These are phyloP conservation scores for Nasua narica DNA, from an alignment of 2,797 vertebrate species.

Conservation along the genomic window DNA sequence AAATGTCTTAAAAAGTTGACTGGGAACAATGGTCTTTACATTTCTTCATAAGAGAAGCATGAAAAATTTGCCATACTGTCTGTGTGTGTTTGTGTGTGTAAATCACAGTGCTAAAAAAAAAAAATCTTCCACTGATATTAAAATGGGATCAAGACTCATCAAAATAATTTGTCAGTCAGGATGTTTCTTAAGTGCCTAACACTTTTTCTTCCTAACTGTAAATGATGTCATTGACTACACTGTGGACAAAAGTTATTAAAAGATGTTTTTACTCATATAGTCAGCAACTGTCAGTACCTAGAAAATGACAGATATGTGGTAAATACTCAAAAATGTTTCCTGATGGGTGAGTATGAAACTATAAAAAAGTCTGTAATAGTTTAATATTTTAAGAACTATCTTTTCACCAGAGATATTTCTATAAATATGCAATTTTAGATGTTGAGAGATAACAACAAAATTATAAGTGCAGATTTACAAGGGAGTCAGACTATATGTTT, in stretches of 20 bases:
- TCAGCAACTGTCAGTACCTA: not conserved
- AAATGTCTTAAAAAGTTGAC: not conserved
- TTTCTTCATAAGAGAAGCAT: not conserved
- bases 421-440: not conserved
- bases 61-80: not conserved
- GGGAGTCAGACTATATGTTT: not conserved
- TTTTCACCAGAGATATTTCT: not conserved
- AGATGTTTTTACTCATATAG: not conserved
- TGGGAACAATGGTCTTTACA: not conserved
- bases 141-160: not conserved
- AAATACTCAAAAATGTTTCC: not conserved
- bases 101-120: not conserved
- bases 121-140: not conserved
- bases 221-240: not conserved
- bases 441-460: not conserved
- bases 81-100: not conserved
- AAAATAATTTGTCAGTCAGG: not conserved
- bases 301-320: not conserved
- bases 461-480: not conserved
- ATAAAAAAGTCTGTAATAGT: not conserved
- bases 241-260: not conserved
- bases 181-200: not conserved
- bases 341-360: not conserved
- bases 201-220: slow-evolving; percentile 21
- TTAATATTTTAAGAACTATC: not conserved